phyloP scores from a whole-genome alignment of 2,888 invertebrate species.

The Parochlus steinenii region DNA sequence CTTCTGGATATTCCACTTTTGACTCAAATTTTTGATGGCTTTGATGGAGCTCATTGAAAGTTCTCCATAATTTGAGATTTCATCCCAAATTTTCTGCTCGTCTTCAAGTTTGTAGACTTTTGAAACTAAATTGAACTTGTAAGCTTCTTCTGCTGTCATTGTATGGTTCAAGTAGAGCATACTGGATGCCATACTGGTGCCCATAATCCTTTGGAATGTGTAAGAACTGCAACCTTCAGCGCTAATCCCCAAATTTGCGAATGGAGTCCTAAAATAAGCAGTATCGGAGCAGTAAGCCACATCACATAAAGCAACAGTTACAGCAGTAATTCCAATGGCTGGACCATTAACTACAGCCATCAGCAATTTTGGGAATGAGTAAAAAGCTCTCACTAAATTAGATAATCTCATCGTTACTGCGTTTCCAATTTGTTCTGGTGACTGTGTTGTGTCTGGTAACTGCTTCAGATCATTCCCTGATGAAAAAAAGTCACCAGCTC shows the following conservation, averaged over 20 bases:
- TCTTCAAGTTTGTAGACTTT: constrained; percentile 59
- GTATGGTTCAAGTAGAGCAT: constrained; percentile 54
- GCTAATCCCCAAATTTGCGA: constrained; percentile 69
- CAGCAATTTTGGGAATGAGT: constrained; percentile 80
- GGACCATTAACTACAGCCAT: constrained; percentile 87
- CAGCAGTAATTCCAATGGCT: constrained; percentile 79
- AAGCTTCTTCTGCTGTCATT: constrained; percentile 64
- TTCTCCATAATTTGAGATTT: constrained; percentile 36
- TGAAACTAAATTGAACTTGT: constrained; percentile 58
- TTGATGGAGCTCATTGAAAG: constrained; percentile 41
- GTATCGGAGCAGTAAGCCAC: constrained; percentile 73
- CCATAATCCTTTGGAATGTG: constrained; percentile 71
- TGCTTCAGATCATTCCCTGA: too few species aligned
- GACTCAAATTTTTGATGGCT: constrained; percentile 53
- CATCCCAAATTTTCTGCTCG: constrained; percentile 42
- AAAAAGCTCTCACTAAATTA: too few species aligned
- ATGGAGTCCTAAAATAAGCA: constrained; percentile 80
- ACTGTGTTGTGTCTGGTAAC: too few species aligned
- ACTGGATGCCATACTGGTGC: constrained; percentile 53
- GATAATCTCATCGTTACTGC: too few species aligned
- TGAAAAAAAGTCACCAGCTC: constrained; percentile 62
- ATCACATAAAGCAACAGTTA: constrained; percentile 73
- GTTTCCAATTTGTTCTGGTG: too few species aligned
- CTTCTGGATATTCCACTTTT: constrained; percentile 37
- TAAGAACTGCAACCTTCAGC: constrained; percentile 84